Evolutionary conservation across 2,797 vertebrate species (phyloP), one percentile per base, ranked within the genome.

Genomic region (Eulemur mongoz): DNA sequence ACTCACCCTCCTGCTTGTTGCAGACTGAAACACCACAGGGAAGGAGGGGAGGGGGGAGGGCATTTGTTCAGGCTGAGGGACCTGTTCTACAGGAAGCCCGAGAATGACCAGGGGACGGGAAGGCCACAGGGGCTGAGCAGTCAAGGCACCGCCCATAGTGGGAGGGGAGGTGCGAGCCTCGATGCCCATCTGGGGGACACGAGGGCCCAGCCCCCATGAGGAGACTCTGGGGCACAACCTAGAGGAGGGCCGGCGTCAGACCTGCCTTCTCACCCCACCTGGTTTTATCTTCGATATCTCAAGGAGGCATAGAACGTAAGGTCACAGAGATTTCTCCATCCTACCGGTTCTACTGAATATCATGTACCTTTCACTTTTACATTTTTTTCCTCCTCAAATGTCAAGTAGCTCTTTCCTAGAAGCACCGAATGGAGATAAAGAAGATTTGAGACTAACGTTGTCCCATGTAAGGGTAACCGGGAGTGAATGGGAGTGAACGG

Each of bases 351-450:
- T 94, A 54, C 96, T 79, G 54, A 94, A 82, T 70, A 93, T 75
- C 96, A 52, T 0, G 87, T 25, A 35, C 88, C 89, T 97, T 79
- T 94, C 30, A 11, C 43, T 78, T 92, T 80, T n/a, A 50, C 76
- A 52, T 52, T n/a, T 76, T 48, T 43, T 69, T 25, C 81, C 96
- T 95, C 54, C 94, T 95, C 95, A 98, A 98, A 98, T 98, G 98
- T 98, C 98, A 98, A 98, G 97, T 96, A 95, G 96, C 95, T 97
- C 97, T 98, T 98, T 98, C 97, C 98, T 96, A 98, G 96, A 97
- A 97, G 97, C 96, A 94, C 92, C 98, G 97, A 98, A 96, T 54
- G 98, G 97, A 98, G 97, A 98, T 98, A 98, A 97, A 94, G 97
- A 70, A 96, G 97, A 98, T 98, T 97, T 97, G 93, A 96, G 93